Base-by-base conservation (phyloP, 2,888 invertebrate species). In the Boloria euphrosyne region DNA sequence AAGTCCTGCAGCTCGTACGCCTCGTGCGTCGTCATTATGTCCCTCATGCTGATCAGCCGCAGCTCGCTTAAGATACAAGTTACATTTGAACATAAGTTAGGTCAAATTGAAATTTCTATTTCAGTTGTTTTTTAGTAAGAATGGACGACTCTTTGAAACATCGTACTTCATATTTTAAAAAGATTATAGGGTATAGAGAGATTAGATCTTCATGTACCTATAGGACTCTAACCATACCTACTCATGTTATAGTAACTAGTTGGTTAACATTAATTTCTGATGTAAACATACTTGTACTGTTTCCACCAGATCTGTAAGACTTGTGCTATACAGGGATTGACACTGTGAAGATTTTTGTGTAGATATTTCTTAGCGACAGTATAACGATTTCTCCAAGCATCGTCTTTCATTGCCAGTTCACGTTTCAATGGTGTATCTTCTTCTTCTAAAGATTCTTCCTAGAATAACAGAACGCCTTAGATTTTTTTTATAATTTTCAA, bases 311-410 rank as follows among this genome's bases (percentile, higher is more conserved):
- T 93, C 78, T 95, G 95, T 68, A 97, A 84, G 57, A 97, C 94
- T 79, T 95, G 96, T 16, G 95, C 94, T 75, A 98, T 94, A 76
- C 97, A 96, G 0, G 96, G 96, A 85, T 97, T 97, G 52, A 97
- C 95, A 59, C 94, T 93, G 79, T 96, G 95, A 0, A 98, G 91
- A 73, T 94, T 95, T 75, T 89, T 94, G 1, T 83, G 81, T 10
- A 87, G 75, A 64, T 82, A 86, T 59, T 84, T 85, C 63, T 80
- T 82, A 2, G 89, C 86, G 0, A 83, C 64, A 0, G 76, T 81
- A 67, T 92, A 90, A 70, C 93, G 89, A 73, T 94, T 93, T 64
- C 94, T 92, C 95, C 96, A 96, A 13, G 94, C 94, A 73, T 95
- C 94, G 70, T 95, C 95, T 73, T 94, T 93, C 70, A 87, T 84